phyloP scores from a whole-genome alignment of 2,888 invertebrate genomes.

The Opisthograptis luteolata region DNA sequence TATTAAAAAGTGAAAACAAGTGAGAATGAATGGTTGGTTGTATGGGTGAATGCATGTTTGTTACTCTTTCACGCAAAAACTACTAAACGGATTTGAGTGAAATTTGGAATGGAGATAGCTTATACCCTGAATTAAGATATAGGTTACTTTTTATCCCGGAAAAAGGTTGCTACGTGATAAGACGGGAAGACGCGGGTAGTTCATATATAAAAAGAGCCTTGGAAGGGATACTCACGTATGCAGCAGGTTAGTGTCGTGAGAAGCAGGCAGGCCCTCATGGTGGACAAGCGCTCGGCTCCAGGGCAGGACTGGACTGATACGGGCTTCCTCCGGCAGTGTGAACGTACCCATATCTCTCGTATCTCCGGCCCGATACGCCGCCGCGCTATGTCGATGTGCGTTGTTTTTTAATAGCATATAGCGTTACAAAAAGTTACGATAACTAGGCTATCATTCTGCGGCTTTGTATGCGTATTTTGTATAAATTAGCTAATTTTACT shows the following conservation, averaged over 20 bases:
- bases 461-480: not conserved
- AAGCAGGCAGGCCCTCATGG: conserved; percentile 30
- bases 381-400: conserved; percentile 10
- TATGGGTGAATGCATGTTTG: no score
- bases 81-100: no score
- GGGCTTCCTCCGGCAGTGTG: conserved; percentile 64
- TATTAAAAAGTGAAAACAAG: no score
- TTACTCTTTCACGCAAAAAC: no score
- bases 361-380: conserved; percentile 47
- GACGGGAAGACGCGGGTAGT: no score
- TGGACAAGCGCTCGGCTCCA: conserved; percentile 20
- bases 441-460: conserved; percentile 9
- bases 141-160: no score
- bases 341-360: conserved; percentile 65
- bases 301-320: conserved; percentile 46
- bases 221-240: conserved; percentile 51
- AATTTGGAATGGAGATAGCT: no score
- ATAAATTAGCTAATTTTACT: no score
- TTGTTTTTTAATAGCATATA: conserved; percentile 10
- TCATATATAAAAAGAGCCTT: not conserved
- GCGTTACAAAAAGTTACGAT: conserved; percentile 8
- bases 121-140: no score
- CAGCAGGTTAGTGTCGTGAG: conserved; percentile 45
- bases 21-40: no score
- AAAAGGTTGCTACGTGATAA: no score